Evolutionary conservation across 2,113 vertebrate species (phyloP).

Genomic region (Paracanthobrama guichenoti): DNA sequence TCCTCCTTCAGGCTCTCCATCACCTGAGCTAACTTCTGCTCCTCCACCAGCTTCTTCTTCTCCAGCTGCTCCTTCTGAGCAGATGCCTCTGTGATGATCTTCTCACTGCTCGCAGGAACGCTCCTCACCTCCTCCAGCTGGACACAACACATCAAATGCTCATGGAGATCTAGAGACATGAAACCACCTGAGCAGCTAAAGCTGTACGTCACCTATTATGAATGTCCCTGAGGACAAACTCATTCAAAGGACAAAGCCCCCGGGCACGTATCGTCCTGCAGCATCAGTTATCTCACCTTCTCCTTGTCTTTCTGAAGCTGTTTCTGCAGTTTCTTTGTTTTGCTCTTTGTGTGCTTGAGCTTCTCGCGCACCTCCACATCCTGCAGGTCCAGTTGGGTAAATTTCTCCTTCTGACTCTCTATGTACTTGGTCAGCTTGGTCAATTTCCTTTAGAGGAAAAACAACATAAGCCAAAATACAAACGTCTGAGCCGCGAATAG

Average conservation of each 20-base stretch:
- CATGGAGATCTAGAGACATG: not conserved
- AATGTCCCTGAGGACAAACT: no score
- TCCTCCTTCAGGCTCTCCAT: slow-evolving; percentile 90
- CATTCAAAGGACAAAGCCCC: no score
- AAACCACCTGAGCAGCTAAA: no score
- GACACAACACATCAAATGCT: not conserved
- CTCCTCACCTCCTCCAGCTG: slow-evolving; percentile 86
- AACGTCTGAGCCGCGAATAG: not conserved
- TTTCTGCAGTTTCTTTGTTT: slow-evolving; percentile 89
- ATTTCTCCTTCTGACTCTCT: slow-evolving; percentile 90
- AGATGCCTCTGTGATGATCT: slow-evolving; percentile 80
- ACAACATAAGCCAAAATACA: not conserved
- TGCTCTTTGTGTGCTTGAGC: slow-evolving; percentile 88
- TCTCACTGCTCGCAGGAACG: slow-evolving; percentile 78
- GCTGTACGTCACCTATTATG: no score
- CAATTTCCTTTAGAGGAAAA: slow-evolving; percentile 78
- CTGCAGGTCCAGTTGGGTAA: slow-evolving; percentile 90
- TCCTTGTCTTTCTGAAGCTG: slow-evolving; percentile 92
- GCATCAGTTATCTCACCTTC: slow-evolving; percentile 78
- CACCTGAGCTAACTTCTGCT: slow-evolving; percentile 83
- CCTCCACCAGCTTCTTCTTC: slow-evolving; percentile 82
- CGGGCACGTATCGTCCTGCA: no score
- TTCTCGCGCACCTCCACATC: slow-evolving; percentile 95
- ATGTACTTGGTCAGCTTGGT: slow-evolving; percentile 85
- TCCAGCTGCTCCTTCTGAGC: slow-evolving; percentile 79